Conservation (phyloP, 2,888 invertebrate species). For the Dryobotodes eremita region DNA sequence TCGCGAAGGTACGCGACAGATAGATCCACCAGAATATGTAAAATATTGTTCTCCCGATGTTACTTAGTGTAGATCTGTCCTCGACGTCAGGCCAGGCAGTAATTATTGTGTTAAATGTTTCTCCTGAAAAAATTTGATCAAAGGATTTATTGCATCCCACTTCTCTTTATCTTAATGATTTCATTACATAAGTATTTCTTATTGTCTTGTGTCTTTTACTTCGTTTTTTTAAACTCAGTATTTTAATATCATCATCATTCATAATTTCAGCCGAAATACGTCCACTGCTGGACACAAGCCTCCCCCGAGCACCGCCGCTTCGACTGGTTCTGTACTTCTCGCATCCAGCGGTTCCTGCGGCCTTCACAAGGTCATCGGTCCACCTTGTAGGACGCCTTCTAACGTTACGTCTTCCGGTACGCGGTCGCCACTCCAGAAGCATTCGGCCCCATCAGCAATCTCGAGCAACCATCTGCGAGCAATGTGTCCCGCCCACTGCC, state of each 20-base stretch:
- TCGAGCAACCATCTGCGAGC: not conserved
- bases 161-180: not conserved
- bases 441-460: not conserved
- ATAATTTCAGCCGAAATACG: not conserved
- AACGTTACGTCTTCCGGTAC: not conserved
- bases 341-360: not conserved
- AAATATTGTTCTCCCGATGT: constrained; percentile 62
- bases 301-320: not conserved
- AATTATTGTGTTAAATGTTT: constrained; percentile 73
- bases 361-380: not conserved
- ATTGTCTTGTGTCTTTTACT: not conserved
- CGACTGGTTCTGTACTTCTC: not conserved
- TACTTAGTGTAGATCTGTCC: constrained; percentile 66
- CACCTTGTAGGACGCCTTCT: not conserved
- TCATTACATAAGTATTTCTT: not conserved
- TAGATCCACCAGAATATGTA: constrained; percentile 76
- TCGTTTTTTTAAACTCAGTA: not conserved
- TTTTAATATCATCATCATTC: not conserved
- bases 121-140: constrained; percentile 53
- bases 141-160: not conserved
- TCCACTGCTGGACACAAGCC: too few species aligned
- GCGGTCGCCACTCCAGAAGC: not conserved
- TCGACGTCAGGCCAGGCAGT: constrained; percentile 76
- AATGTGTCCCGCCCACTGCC: not conserved
- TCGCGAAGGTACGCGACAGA: constrained; percentile 63